Conservation (phyloP, 2,888 invertebrate genomes). For the Oscheius myriophilus region DNA sequence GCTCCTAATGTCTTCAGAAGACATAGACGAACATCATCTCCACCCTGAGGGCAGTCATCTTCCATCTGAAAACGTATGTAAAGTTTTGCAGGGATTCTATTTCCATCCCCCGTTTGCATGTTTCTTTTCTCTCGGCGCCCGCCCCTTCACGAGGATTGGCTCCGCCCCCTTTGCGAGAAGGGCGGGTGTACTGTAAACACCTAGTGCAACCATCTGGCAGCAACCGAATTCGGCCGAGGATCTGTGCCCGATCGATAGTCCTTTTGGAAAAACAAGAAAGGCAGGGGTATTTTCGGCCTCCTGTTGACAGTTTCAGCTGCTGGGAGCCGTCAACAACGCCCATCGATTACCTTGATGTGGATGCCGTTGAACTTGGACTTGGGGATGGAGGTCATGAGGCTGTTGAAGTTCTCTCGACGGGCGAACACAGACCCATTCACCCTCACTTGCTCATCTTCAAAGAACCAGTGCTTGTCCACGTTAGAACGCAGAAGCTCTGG, state of each 20-base stretch:
- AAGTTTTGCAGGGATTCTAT: not conserved
- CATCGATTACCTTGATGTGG: constrained; percentile 87
- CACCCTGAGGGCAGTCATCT: constrained; percentile 96
- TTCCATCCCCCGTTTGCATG: not conserved
- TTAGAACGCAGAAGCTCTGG: constrained; percentile 45
- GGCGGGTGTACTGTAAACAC: constrained; percentile 26
- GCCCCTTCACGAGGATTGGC: not conserved
- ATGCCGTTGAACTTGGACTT: constrained; percentile 96
- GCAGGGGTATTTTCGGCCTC: constrained; percentile 69
- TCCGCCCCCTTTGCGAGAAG: constrained; percentile 1
- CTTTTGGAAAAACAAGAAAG: not conserved
- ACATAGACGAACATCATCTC: constrained; percentile 95
- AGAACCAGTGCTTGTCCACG: constrained; percentile 48
- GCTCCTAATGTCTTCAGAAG: constrained; percentile 92
- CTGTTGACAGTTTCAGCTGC: not conserved
- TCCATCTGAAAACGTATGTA: constrained; percentile 81
- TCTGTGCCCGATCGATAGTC: not conserved
- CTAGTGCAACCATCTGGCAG: not conserved
- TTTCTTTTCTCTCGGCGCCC: not conserved
- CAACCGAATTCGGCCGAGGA: not conserved
- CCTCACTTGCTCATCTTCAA: constrained; percentile 51
- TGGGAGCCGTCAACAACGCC: not conserved
- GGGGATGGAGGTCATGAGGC: constrained; percentile 87
- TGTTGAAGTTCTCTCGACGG: constrained; percentile 90
- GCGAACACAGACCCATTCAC: constrained; percentile 80